These are phyloP conservation scores for Eulithis testata DNA, from an alignment of 2,888 invertebrate species.

Conservation along the genomic window DNA sequence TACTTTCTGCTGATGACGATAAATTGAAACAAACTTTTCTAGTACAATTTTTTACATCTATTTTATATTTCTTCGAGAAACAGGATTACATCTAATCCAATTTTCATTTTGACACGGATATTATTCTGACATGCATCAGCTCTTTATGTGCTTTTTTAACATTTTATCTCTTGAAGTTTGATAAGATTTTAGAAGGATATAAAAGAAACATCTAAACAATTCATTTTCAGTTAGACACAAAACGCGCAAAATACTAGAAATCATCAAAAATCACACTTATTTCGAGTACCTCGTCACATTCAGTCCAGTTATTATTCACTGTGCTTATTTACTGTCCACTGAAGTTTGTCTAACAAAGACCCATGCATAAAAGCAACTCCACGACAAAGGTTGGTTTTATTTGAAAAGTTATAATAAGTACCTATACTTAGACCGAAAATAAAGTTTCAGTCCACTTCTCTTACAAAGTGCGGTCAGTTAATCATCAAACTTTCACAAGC, in stretches of 20 bases:
- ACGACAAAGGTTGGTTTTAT: not conserved
- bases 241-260: too few relatives aligned
- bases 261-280: too few relatives aligned
- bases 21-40: too few relatives aligned
- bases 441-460: conserved; percentile 21
- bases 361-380: too few relatives aligned
- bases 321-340: too few relatives aligned
- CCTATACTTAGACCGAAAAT: conserved; percentile 5
- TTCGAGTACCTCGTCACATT: too few relatives aligned
- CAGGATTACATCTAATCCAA: conserved; percentile 9
- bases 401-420: conserved; percentile 1
- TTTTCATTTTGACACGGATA: conserved; percentile 10
- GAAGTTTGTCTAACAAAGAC: too few relatives aligned
- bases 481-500: conserved; percentile 28
- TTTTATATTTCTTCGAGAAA: conserved; percentile 8
- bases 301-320: too few relatives aligned
- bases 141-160: not conserved
- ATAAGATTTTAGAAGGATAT: not conserved
- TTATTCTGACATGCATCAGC: conserved; percentile 26
- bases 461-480: conserved; percentile 32
- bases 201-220: not conserved
- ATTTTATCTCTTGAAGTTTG: not conserved
- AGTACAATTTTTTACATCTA: too few relatives aligned
- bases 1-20: too few relatives aligned
- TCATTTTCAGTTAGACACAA: too few relatives aligned